Conservation (phyloP, 2,113 vertebrate species). For the Zeus faber region DNA sequence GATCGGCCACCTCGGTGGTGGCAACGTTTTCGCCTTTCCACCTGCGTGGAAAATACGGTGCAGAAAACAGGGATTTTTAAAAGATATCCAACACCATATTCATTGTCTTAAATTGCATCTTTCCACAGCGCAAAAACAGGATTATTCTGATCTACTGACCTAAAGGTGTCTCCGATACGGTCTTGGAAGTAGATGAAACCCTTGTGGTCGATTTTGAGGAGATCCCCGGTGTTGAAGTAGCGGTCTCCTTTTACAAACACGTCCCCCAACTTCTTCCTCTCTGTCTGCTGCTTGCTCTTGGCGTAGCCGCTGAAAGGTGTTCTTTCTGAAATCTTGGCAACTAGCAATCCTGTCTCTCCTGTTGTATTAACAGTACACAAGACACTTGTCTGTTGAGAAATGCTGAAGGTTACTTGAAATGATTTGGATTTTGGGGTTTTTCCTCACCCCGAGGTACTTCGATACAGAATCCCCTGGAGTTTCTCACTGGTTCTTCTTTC, state of each 20-base stretch:
- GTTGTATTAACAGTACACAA: background rate
- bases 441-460: constrained; percentile 73
- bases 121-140: background rate
- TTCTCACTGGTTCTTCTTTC: constrained; percentile 70
- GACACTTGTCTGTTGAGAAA: too few relatives aligned
- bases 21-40: constrained; percentile 92
- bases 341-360: constrained; percentile 81
- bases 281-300: constrained; percentile 72
- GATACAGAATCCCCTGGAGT: constrained; percentile 78
- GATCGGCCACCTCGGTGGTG: constrained; percentile 80
- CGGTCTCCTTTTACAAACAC: constrained; percentile 81
- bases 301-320: constrained; percentile 78
- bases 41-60: too few relatives aligned
- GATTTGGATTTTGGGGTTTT: too few relatives aligned
- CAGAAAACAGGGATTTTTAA: too few relatives aligned
- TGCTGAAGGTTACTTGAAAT: too few relatives aligned
- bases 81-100: background rate
- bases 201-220: constrained; percentile 71
- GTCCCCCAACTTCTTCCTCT: constrained; percentile 78
- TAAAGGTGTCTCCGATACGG: constrained; percentile 83
- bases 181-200: constrained; percentile 85
- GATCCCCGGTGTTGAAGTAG: constrained; percentile 83
- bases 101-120: too few relatives aligned
- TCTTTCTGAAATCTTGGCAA: constrained; percentile 66
- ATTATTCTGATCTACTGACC: constrained; percentile 48